Evolutionary conservation across 37 sponge, comb jelly and placozoan genomes (phyloP).

Genomic region (Theonella swinhoei): DNA sequence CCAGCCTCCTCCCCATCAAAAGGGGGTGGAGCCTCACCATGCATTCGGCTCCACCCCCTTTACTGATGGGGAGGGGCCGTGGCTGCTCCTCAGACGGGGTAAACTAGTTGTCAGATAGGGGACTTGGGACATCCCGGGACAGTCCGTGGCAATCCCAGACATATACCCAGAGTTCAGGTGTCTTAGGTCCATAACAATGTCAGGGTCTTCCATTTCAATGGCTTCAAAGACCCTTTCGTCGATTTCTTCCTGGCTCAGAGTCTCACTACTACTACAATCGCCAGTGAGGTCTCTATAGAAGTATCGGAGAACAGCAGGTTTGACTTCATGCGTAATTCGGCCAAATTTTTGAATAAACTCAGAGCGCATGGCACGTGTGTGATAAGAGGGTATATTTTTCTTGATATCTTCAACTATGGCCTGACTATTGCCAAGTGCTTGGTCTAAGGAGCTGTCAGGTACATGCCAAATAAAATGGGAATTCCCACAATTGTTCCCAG

Average conservation of each 20-base stretch:
- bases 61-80: no score
- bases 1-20: no score
- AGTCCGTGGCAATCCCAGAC: no score
- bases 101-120: no score
- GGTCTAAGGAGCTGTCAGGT: not conserved
- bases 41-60: no score
- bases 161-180: no score
- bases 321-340: not conserved
- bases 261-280: no score
- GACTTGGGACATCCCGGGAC: no score
- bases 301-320: not conserved
- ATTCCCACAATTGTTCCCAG: slow-evolving; percentile 12
- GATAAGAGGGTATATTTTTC: not conserved
- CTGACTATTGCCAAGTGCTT: slow-evolving; percentile 2
- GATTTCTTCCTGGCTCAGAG: slow-evolving; percentile 21
- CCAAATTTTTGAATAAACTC: not conserved
- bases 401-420: not conserved
- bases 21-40: no score
- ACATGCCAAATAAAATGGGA: not conserved
- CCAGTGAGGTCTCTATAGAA: not conserved
- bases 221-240: slow-evolving; percentile 21
- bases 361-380: slow-evolving; percentile 9
- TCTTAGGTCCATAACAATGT: slow-evolving; percentile 31
- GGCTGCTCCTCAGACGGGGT: no score
- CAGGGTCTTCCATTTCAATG: slow-evolving; percentile 51